Conservation (phyloP, 2,113 vertebrate species). For the Aphyosemion australe region DNA sequence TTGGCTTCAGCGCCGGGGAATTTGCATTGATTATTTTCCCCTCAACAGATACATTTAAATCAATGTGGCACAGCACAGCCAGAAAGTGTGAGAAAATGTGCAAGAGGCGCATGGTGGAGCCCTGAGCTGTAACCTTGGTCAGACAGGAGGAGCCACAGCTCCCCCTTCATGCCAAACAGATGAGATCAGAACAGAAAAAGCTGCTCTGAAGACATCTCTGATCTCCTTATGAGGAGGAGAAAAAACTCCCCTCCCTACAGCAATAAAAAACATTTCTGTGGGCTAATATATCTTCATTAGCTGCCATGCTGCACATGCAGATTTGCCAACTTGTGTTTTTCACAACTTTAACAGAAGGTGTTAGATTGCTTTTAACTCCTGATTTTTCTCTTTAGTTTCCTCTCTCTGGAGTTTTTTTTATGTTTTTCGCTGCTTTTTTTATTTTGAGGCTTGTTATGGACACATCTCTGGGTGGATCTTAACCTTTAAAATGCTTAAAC, state of each 20-base stretch:
- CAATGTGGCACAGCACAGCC: slow-evolving; percentile 86
- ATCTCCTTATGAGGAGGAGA: slow-evolving; percentile 39
- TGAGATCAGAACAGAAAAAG: slow-evolving; percentile 75
- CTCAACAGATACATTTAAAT: slow-evolving; percentile 93
- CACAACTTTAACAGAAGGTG: slow-evolving; percentile 24
- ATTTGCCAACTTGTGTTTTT: slow-evolving; percentile 39
- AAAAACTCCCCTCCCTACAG: slow-evolving; percentile 14
- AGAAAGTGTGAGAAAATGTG: slow-evolving; percentile 77
- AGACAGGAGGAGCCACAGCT: slow-evolving; percentile 91
- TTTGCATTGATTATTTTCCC: slow-evolving; percentile 98
- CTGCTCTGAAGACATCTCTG: slow-evolving; percentile 40
- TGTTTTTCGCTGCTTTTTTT: slow-evolving; percentile 15
- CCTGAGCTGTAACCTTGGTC: slow-evolving; percentile 74
- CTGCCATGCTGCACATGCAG: slow-evolving; percentile 45
- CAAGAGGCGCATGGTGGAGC: slow-evolving; percentile 61
- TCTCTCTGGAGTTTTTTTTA: not conserved
- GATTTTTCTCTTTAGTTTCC: slow-evolving; percentile 20
- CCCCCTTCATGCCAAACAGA: slow-evolving; percentile 92
- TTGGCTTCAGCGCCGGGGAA: slow-evolving; percentile 86
- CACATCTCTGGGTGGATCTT: slow-evolving; percentile 1
- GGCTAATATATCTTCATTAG: slow-evolving; percentile 68
- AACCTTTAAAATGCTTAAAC: slow-evolving; percentile 10
- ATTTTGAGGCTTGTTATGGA: not conserved
- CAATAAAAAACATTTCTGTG: slow-evolving; percentile 49
- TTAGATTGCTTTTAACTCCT: slow-evolving; percentile 20